Base-by-base conservation (phyloP, 2,113 vertebrate species). In the Hylia prasina region DNA sequence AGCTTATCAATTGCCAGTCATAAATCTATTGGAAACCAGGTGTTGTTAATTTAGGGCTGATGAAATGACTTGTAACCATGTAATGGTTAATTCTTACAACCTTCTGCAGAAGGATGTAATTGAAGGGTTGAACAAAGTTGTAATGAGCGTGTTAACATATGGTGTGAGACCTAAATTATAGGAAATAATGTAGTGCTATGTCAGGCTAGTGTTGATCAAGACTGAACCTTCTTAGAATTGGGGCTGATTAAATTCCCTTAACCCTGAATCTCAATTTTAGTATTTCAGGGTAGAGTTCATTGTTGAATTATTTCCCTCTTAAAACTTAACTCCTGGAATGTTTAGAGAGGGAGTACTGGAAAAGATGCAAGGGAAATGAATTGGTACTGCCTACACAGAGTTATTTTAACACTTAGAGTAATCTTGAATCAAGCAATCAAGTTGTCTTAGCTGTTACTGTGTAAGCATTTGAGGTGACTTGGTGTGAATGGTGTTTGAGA, bases 51-150 rank as follows among this genome's bases (percentile, higher is more conserved):
- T 87, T 80, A 50, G 47, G 68, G 50, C 71, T 92, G 83, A 86
- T 94, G 68, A 80, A 95, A 90, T 86, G 68, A 70, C 66, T 96
- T 94, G 90, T 80, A 95, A 88, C 85, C 82, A 90, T 82, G 53
- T 96, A 94, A 79, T 71, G 57, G 78, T 96, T 95, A 93, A 95
- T 91, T 94, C 75, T 86, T 77, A 77, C 47, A 94, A 16, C 82
- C 78, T 91, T 53, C 25, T 95, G 58, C 47, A 63, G 70, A 25
- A 82, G 50, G 47, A 42, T 61, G 39, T 89, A 95, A 85, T 72
- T 89, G 80, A 70, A 79, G 84, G 86, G 58, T 90, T 96, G 75
- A 91, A 63, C 57, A 50, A 93, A 95, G 93, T 96, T 93, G 71
- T 95, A 91, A 90, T 57, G 88, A 88, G 54, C 9, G 0, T 80